These are phyloP conservation scores for Eupithecia dodoneata DNA, from an alignment of 2,888 invertebrate species.

Conservation along the genomic window DNA sequence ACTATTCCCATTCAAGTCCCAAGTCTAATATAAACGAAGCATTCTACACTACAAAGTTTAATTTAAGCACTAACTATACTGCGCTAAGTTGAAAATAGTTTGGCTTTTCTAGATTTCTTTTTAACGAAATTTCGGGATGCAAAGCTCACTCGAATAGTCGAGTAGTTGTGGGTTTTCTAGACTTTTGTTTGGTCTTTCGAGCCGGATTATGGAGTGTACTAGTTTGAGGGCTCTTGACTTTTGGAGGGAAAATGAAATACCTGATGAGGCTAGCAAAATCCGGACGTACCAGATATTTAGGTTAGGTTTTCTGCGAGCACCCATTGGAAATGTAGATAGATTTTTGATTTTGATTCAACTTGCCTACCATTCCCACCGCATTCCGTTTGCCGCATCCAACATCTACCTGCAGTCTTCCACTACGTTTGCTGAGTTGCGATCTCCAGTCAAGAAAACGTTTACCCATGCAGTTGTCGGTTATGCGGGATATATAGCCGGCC, in stretches of 20 bases:
- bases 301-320: not conserved
- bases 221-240: not conserved
- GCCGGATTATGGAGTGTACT: slow-evolving; percentile 8
- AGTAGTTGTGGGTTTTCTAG: slow-evolving; percentile 34
- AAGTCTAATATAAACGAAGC: slow-evolving; percentile 28
- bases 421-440: no score
- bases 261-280: not conserved
- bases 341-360: not conserved
- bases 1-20: slow-evolving; percentile 28
- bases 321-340: not conserved
- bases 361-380: no score
- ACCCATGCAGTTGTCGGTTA: no score
- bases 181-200: slow-evolving; percentile 40
- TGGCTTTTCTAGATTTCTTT: slow-evolving; percentile 26
- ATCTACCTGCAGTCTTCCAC: no score
- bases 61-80: slow-evolving; percentile 3
- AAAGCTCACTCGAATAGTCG: slow-evolving; percentile 31
- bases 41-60: slow-evolving; percentile 12
- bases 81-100: slow-evolving; percentile 26
- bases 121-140: slow-evolving; percentile 31
- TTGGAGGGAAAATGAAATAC: not conserved
- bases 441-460: no score
- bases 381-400: no score
- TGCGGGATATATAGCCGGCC: no score
- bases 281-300: not conserved